Conservation (phyloP, 2,888 invertebrate genomes). For the Hermaeophaga mercurialis region DNA sequence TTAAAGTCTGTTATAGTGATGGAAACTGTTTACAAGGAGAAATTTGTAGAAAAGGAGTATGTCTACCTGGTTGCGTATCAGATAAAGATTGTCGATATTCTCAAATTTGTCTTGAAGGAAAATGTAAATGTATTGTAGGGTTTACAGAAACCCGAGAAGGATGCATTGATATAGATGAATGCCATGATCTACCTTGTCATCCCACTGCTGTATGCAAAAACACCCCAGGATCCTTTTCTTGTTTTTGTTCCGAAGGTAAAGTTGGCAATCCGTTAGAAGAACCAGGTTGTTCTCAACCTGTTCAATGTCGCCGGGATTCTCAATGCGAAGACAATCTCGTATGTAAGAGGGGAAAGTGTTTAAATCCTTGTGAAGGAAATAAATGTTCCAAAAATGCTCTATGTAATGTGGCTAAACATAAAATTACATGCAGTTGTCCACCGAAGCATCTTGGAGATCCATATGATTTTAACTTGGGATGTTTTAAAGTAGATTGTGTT, state of each 20-base stretch:
- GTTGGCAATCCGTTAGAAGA: slow-evolving; percentile 74
- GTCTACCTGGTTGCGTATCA: slow-evolving; percentile 80
- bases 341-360: slow-evolving; percentile 77
- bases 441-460: slow-evolving; percentile 84
- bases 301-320: slow-evolving; percentile 74
- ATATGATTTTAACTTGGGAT: slow-evolving; percentile 75
- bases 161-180: slow-evolving; percentile 85
- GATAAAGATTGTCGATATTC: slow-evolving; percentile 80
- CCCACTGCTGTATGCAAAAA: slow-evolving; percentile 80
- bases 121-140: slow-evolving; percentile 79
- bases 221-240: slow-evolving; percentile 78
- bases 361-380: slow-evolving; percentile 76
- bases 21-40: slow-evolving; percentile 90
- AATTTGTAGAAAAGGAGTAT: slow-evolving; percentile 79
- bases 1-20: slow-evolving; percentile 86
- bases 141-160: slow-evolving; percentile 75
- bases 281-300: slow-evolving; percentile 78
- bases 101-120: slow-evolving; percentile 75
- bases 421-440: slow-evolving; percentile 76
- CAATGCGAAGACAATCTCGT: slow-evolving; percentile 79
- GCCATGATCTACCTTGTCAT: slow-evolving; percentile 78
- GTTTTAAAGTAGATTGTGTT: slow-evolving; percentile 88
- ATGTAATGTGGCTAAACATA: slow-evolving; percentile 76
- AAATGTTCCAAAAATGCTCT: slow-evolving; percentile 78
- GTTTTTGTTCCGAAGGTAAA: slow-evolving; percentile 77